phyloP scores from a whole-genome alignment of 2,113 vertebrate genomes.

The Pygoscelis antarcticus region DNA sequence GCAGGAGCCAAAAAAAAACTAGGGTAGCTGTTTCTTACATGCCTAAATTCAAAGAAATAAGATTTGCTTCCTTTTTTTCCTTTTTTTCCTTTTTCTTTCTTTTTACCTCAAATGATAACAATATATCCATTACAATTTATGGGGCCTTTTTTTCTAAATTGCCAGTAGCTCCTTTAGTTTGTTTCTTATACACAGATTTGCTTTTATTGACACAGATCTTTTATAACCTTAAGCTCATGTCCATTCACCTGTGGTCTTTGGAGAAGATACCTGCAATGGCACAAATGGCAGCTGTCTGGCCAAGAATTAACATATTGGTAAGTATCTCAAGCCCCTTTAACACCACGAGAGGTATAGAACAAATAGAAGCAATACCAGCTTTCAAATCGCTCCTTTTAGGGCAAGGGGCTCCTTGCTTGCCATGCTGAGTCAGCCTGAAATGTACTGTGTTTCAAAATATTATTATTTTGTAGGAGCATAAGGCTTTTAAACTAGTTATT shows the following conservation, averaged over 20 bases:
- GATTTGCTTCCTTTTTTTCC: rapidly evolving
- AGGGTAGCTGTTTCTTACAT: not conserved
- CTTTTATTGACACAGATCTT: not conserved
- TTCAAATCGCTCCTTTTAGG: not conserved
- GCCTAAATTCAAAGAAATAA: not conserved
- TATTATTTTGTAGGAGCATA: conserved; percentile 18
- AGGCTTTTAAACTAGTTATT: conserved; percentile 45
- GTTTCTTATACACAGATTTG: not conserved
- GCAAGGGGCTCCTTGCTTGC: not conserved
- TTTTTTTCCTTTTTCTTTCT: too few species aligned
- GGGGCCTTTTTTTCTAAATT: not conserved
- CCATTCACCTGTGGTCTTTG: not conserved
- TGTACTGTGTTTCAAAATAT: not conserved
- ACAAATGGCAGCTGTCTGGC: not conserved
- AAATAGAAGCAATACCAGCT: not conserved
- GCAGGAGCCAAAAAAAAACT: not conserved
- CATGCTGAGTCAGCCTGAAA: not conserved
- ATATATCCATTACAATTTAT: not conserved
- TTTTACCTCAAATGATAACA: not conserved
- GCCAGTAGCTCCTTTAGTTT: not conserved
- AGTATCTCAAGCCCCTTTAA: not conserved
- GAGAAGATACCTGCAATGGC: not conserved
- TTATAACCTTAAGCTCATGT: not conserved
- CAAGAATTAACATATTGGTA: not conserved
- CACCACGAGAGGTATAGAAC: not conserved